phyloP scores from a whole-genome alignment of 1,140 invertebrate species.

The Bombus confusus region DNA sequence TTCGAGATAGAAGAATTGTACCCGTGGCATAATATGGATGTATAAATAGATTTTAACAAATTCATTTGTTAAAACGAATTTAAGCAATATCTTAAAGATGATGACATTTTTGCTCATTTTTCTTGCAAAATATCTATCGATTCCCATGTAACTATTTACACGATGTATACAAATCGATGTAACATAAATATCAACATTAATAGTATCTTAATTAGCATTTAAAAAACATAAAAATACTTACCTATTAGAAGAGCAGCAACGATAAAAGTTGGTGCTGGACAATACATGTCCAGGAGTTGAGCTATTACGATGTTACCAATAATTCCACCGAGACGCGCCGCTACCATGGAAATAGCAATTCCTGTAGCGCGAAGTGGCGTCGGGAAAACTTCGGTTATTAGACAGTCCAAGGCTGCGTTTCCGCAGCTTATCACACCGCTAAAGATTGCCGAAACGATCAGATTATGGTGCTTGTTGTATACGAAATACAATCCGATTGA shows the following conservation, averaged over 20 bases:
- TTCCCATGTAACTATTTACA: too few relatives aligned
- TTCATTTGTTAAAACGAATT: too few relatives aligned
- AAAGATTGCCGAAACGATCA: slow-evolving; percentile 92
- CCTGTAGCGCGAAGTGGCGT: slow-evolving; percentile 93
- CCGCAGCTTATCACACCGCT: slow-evolving; percentile 94
- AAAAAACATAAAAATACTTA: slow-evolving; percentile 46
- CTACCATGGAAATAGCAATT: slow-evolving; percentile 93
- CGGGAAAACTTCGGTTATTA: slow-evolving; percentile 95
- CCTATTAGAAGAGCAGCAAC: slow-evolving; percentile 90
- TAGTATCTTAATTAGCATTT: too few relatives aligned
- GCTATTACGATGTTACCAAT: slow-evolving; percentile 94
- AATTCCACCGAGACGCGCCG: slow-evolving; percentile 91
- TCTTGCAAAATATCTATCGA: too few relatives aligned
- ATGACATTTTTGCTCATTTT: too few relatives aligned
- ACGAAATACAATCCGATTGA: slow-evolving; percentile 93
- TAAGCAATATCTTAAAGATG: too few relatives aligned
- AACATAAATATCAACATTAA: too few relatives aligned
- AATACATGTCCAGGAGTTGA: slow-evolving; percentile 90
- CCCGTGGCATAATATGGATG: too few relatives aligned
- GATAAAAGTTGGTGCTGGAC: slow-evolving; percentile 93
- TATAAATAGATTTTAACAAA: too few relatives aligned
- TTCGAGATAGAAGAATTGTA: too few relatives aligned
- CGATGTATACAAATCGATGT: too few relatives aligned
- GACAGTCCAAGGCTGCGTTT: slow-evolving; percentile 93
- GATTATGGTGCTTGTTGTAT: slow-evolving; percentile 90